Percentiles rank a stretch among this genome's conserved stretches.
phyloP scores from a whole-genome alignment of 2,797 vertebrate genomes.

The Poliocrania exsul region DNA sequence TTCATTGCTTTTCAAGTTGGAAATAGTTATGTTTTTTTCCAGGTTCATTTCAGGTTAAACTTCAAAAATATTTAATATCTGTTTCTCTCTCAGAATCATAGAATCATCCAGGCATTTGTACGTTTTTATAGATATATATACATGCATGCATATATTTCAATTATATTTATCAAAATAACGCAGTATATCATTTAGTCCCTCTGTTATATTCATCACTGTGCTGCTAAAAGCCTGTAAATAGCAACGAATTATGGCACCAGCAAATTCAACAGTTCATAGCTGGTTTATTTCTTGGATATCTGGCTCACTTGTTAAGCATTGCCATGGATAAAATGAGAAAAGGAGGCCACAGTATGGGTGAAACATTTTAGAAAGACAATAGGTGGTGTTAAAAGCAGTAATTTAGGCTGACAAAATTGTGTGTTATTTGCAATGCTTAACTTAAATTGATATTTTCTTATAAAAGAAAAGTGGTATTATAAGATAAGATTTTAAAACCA shows the following conservation, averaged over 20 bases:
- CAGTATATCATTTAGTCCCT: not conserved
- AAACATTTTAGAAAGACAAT: not conserved
- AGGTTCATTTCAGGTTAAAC: not conserved
- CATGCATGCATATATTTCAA: not conserved
- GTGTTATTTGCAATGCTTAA: not conserved
- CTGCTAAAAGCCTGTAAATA: not conserved
- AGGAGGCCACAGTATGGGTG: not conserved
- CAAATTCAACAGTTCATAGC: not conserved
- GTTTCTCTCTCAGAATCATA: not conserved
- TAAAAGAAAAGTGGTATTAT: not conserved
- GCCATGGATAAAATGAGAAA: not conserved
- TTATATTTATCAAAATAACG: not conserved
- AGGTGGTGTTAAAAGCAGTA: not conserved
- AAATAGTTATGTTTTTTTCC: not conserved
- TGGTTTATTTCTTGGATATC: not conserved
- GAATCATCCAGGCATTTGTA: not conserved
- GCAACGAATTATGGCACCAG: not conserved
- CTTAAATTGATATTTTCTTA: not conserved
- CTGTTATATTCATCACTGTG: not conserved
- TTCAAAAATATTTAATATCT: not conserved
- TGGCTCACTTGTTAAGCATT: not conserved
- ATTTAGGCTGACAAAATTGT: not conserved
- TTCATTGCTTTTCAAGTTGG: not conserved
- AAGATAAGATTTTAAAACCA: not conserved
- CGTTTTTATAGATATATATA: not conserved